Base-by-base conservation (phyloP, 2,113 vertebrate species). In the Nothoprocta perdicaria region DNA sequence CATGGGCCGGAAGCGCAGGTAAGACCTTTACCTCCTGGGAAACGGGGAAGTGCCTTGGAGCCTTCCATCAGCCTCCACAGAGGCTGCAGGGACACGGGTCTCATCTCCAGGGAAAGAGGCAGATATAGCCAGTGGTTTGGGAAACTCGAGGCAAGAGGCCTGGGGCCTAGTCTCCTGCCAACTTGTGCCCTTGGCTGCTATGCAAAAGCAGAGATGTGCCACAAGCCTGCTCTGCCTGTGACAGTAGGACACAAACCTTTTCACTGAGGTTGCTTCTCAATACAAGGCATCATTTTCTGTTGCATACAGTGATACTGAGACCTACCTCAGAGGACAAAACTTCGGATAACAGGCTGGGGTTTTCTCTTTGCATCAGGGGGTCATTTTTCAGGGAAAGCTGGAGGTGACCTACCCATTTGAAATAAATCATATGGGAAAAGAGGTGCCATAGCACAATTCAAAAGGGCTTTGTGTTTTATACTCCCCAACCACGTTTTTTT, bases 1-100 rank as follows among this genome's bases (percentile, higher is more conserved):
- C 31, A 92, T 97, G 80, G 86, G 89, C 50, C 93, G 26, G 78
- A 97, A 96, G 69, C 96, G 96, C 91, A 97, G 96, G 97, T 97
- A 40, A 68, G 88, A 75, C 78, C 62, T 68, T 50, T 8, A 41
- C 12, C 45, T 35, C 23, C 41, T 26, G 15, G 15, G 17, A 72
- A 11, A 26, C 0, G 14, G 69, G n/a, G 69, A 15, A 38, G 53
- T 43, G 48, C n/a, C 31, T 43, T 13, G 45, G 62, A 52, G 46
- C 33, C 23, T 18, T 6, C n/a, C n/a, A 24, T 46, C 24, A 19
- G 27, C 33, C 9, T 12, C 41, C 6, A 2, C 3, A 22, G 16
- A 26, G 45, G 46, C 24, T 43, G 53, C 31, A 18, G 55, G 61
- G 53, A 33, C 48, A 21, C 52, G 45, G 53, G 18, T 29, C 61